These are phyloP conservation scores for Pterostichus madidus DNA, from an alignment of 2,888 invertebrate genomes.

Conservation along the genomic window DNA sequence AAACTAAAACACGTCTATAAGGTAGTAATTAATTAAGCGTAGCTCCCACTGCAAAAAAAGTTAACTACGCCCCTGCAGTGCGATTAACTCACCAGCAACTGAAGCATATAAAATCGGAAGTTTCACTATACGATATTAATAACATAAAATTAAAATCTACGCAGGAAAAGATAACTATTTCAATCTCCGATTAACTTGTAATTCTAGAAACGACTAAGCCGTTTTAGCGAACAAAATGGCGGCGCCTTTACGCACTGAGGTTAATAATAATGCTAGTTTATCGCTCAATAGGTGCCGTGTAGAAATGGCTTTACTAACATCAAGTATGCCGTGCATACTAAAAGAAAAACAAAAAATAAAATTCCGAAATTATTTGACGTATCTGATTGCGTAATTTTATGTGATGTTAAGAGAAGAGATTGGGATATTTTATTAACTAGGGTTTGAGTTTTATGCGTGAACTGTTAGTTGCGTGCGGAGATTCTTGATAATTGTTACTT, in stretches of 20 bases:
- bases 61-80: conserved; percentile 22
- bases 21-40: conserved; percentile 24
- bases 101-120: conserved; percentile 37
- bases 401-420: conserved; percentile 4
- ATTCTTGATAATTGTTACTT: neutral
- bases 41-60: conserved; percentile 21
- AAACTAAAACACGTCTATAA: conserved; percentile 5
- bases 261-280: conserved; percentile 28
- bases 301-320: conserved; percentile 37
- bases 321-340: neutral
- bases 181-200: conserved; percentile 13
- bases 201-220: conserved; percentile 8
- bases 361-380: conserved; percentile 30
- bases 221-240: neutral
- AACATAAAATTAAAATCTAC: conserved; percentile 47
- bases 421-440: neutral
- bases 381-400: conserved; percentile 31
- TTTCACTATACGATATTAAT: conserved; percentile 46
- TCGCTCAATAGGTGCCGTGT: neutral
- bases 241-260: neutral
- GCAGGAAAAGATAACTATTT: conserved; percentile 9
- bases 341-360: conserved; percentile 6
- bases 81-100: conserved; percentile 24
- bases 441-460: neutral
- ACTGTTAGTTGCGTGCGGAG: neutral